Evolutionary conservation across 2,797 vertebrate genomes (phyloP), one percentile per base, ranked within the genome.

Genomic region (Pygocentrus nattereri): DNA sequence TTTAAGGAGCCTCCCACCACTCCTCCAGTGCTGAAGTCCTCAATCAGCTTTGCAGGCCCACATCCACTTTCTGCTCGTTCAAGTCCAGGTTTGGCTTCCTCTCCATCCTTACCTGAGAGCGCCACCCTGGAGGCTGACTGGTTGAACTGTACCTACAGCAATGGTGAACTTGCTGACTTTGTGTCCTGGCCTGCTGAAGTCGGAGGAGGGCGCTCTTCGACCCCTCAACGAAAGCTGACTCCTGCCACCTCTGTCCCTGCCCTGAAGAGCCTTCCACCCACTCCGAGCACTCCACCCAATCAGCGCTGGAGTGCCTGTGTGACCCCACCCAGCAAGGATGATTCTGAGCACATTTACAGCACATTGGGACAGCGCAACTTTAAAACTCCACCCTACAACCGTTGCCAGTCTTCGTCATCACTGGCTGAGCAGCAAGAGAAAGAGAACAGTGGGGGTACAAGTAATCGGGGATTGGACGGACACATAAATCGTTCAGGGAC

Each of bases 81-180:
- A 25, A 69, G 93, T 30, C 83, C 85, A 5, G 90, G 91, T 0
- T 88, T 92, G 50, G 86, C 91, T 1, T 93, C 93, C 70, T 90
- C 92, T 1, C 93, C 93, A 0, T 94, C 95, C 0, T 19, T 94
- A 88, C 90, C 93, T 1, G 87, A 75, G 86, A 91, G 92, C 49
- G 89, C 89, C 78, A 80, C 54, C 73, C 86, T 93, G 81, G 93
- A 94, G 61, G 94, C 96, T 30, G 96, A 97, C n/a, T 97, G 96
- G 96, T 93, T 97, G 84, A 94, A 97, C 84, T 96, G 97, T 34
- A 95, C 95, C 0, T 97, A 99, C 85, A 97, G 96, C 87, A 99
- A 99, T 0, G 95, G 96, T 0, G 97, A 98, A 89, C 92, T 97
- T 71, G 92, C 93, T 0, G 95, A 95, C 88, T 98, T 98, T 77